Percentiles rank a stretch among this genome's conserved stretches.
Evolutionary conservation across 2,797 vertebrate species (phyloP).

Genomic region (Danio kyathit): DNA sequence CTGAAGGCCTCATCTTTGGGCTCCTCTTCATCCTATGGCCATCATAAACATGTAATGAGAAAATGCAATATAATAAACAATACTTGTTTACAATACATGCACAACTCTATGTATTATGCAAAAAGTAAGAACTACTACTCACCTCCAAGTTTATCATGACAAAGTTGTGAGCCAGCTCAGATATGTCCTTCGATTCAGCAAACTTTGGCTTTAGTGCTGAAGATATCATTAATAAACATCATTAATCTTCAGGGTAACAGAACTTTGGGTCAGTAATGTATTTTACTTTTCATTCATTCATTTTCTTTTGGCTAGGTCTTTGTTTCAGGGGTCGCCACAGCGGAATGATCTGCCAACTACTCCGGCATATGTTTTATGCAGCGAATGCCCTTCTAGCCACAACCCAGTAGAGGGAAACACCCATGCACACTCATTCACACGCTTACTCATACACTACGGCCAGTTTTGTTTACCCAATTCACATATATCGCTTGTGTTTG

Average conservation of each 20-base stretch:
- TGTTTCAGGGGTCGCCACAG: no score
- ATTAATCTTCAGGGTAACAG: neutral
- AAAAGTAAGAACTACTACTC: conserved; percentile 58
- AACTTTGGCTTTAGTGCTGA: conserved; percentile 97
- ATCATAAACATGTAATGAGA: conserved; percentile 30
- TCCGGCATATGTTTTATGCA: no score
- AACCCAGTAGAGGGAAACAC: no score
- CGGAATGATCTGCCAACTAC: no score
- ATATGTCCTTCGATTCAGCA: conserved; percentile 96
- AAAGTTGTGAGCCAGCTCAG: conserved; percentile 97
- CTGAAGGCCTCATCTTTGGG: conserved; percentile 92
- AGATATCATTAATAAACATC: neutral
- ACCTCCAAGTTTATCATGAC: conserved; percentile 98
- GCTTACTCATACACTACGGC: no score
- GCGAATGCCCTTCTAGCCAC: no score
- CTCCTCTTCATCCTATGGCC: conserved; percentile 93
- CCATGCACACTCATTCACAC: no score
- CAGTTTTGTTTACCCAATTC: no score
- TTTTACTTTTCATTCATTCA: neutral
- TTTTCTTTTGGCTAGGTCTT: no score
- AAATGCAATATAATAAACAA: neutral
- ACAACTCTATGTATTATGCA: neutral
- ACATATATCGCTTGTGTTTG: no score
- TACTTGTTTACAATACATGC: neutral
- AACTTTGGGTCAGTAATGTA: neutral